A percentile compares a stretch with the other conserved stretches of the same genome.
phyloP scores from a whole-genome alignment of 1,140 invertebrate species.

The Anastrepha ludens region DNA sequence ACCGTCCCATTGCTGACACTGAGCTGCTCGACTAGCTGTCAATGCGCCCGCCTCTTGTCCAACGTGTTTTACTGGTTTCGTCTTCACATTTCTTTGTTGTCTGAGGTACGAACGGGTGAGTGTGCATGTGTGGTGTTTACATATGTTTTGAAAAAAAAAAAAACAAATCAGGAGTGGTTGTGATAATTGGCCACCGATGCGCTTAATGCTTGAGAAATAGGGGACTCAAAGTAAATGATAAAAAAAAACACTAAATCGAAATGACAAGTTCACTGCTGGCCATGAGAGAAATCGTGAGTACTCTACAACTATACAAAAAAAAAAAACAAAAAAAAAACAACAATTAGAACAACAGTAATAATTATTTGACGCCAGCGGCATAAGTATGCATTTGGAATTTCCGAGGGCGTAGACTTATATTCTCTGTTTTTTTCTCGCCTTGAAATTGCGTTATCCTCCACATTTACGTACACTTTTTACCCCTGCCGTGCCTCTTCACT shows the following conservation, averaged over 20 bases:
- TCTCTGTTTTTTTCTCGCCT: constrained; percentile 39
- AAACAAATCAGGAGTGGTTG: neutral
- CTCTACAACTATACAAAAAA: neutral
- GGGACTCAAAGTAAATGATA: neutral
- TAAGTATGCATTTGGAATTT: constrained; percentile 41
- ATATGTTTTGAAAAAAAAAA: neutral
- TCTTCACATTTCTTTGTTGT: neutral
- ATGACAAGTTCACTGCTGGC: constrained; percentile 44
- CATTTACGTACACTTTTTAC: neutral
- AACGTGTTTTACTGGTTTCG: constrained; percentile 15
- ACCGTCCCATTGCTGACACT: neutral
- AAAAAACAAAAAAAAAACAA: neutral
- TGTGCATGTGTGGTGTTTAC: neutral
- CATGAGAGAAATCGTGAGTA: neutral
- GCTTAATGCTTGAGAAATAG: neutral
- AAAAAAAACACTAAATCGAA: neutral
- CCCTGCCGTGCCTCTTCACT: neutral
- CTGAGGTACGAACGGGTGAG: too few relatives aligned
- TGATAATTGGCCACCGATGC: neutral
- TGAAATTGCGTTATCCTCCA: constrained; percentile 8
- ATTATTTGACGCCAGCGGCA: neutral
- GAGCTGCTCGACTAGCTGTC: neutral
- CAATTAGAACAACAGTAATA: neutral
- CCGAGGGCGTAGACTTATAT: neutral
- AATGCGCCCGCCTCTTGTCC: neutral